These are phyloP conservation scores for Trachelus tabidus DNA, from an alignment of 2,888 invertebrate species.

Conservation along the genomic window DNA sequence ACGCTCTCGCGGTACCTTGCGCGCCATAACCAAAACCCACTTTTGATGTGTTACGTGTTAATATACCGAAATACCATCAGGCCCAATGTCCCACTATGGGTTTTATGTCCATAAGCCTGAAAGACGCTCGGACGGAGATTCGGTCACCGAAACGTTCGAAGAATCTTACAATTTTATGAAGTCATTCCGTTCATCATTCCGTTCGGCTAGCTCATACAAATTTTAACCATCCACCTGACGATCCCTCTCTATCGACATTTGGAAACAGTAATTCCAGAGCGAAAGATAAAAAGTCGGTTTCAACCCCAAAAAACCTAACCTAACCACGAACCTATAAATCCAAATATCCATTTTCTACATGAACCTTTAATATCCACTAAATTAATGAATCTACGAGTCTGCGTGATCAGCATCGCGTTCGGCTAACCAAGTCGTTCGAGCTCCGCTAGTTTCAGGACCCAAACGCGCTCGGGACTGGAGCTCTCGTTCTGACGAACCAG, in stretches of 20 bases:
- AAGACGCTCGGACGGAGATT: conserved; percentile 11
- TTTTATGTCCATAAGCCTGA: conserved; percentile 14
- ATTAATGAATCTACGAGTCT: neutral
- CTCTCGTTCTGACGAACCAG: neutral
- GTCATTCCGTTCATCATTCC: conserved; percentile 30
- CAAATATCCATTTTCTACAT: too few species aligned
- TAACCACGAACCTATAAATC: too few species aligned
- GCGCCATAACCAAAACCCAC: conserved; percentile 1
- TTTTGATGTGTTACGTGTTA: conserved; percentile 61
- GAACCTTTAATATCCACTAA: too few species aligned
- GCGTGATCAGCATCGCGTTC: neutral
- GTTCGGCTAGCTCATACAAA: neutral
- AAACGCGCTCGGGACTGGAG: neutral
- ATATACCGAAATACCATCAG: conserved; percentile 42
- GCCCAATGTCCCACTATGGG: conserved; percentile 25
- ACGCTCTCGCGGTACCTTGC: conserved; percentile 28
- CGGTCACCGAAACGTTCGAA: conserved; percentile 30
- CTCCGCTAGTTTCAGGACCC: neutral
- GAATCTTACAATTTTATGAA: conserved; percentile 41
- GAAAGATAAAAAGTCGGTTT: neutral
- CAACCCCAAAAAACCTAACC: neutral
- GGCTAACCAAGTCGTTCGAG: neutral
- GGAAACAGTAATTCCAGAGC: neutral
- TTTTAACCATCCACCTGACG: neutral
- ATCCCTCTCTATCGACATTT: neutral